Evolutionary conservation across 2,888 invertebrate genomes (phyloP).

Genomic region (Melinopterus prodromus): DNA sequence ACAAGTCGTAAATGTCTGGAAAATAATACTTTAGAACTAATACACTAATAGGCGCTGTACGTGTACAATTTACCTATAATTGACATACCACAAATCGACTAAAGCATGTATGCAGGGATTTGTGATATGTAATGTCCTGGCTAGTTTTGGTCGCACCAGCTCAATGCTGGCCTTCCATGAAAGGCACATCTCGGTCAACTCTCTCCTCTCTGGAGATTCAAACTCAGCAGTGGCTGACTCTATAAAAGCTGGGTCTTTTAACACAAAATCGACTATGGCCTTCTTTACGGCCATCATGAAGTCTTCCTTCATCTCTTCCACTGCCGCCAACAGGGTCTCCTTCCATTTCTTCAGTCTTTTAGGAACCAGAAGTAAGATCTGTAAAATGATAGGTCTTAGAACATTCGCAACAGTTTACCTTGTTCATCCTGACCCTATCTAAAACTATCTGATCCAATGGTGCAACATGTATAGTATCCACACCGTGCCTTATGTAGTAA

Average conservation of each 20-base stretch:
- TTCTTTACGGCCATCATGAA: slow-evolving; percentile 90
- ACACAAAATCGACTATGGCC: slow-evolving; percentile 90
- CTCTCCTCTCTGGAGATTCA: slow-evolving; percentile 64
- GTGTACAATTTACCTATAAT: slow-evolving; percentile 67
- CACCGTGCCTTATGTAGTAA: slow-evolving; percentile 89
- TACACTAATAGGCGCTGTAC: slow-evolving; percentile 56
- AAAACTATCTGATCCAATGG: slow-evolving; percentile 81
- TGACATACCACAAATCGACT: slow-evolving; percentile 81
- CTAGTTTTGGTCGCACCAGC: slow-evolving; percentile 61
- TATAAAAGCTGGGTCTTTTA: slow-evolving; percentile 76
- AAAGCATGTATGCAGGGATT: slow-evolving; percentile 85
- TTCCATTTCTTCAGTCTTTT: slow-evolving; percentile 70
- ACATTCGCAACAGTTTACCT: slow-evolving; percentile 5
- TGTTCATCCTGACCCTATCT: slow-evolving; percentile 61
- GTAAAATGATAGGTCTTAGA: slow-evolving; percentile 48
- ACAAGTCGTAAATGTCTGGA: slow-evolving; percentile 67
- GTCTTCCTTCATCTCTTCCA: slow-evolving; percentile 84
- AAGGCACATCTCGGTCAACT: slow-evolving; percentile 70
- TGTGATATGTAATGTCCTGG: slow-evolving; percentile 74
- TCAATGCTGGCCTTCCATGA: slow-evolving; percentile 69
- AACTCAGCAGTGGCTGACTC: slow-evolving; percentile 64
- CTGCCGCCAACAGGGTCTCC: slow-evolving; percentile 66
- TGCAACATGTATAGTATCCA: slow-evolving; percentile 89
- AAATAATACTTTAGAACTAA: not conserved
- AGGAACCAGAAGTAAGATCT: slow-evolving; percentile 73